These are phyloP conservation scores for Napeogenes inachia DNA, from an alignment of 2,888 invertebrate genomes.

Conservation along the genomic window DNA sequence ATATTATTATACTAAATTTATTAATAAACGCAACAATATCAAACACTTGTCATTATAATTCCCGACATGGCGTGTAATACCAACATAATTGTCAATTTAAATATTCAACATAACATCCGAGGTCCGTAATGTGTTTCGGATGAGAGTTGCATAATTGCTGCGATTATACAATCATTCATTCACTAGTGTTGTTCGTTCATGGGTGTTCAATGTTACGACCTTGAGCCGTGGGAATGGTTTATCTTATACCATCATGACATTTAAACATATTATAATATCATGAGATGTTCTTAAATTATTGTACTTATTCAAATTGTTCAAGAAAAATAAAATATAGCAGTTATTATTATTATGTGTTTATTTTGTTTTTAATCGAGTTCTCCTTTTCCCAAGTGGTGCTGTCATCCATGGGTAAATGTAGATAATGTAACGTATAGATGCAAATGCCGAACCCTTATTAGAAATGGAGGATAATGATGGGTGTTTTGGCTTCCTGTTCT, in stretches of 20 bases:
- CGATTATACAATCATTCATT: slow-evolving; percentile 8
- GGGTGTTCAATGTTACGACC: slow-evolving; percentile 19
- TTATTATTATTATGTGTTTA: background rate
- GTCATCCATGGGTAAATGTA: too few species aligned
- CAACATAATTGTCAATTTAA: slow-evolving; percentile 2
- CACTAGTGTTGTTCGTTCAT: background rate
- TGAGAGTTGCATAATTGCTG: slow-evolving; percentile 1
- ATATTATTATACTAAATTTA: too few species aligned
- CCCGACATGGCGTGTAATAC: background rate
- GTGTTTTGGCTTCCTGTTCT: too few species aligned
- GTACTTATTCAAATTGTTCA: slow-evolving; percentile 1
- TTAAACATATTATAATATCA: background rate
- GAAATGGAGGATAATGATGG: too few species aligned
- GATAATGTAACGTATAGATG: too few species aligned
- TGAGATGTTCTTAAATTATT: too few species aligned
- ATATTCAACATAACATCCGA: background rate
- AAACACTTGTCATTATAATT: background rate
- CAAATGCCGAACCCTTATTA: too few species aligned
- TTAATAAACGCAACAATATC: too few species aligned
- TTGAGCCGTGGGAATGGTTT: slow-evolving; percentile 27
- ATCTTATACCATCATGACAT: slow-evolving; percentile 6
- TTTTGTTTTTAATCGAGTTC: too few species aligned
- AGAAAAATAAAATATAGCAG: too few species aligned
- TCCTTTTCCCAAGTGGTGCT: too few species aligned
- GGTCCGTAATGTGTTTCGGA: slow-evolving; percentile 16